phyloP scores from a whole-genome alignment of 2,888 invertebrate genomes.

The Harpalus rufipes region DNA sequence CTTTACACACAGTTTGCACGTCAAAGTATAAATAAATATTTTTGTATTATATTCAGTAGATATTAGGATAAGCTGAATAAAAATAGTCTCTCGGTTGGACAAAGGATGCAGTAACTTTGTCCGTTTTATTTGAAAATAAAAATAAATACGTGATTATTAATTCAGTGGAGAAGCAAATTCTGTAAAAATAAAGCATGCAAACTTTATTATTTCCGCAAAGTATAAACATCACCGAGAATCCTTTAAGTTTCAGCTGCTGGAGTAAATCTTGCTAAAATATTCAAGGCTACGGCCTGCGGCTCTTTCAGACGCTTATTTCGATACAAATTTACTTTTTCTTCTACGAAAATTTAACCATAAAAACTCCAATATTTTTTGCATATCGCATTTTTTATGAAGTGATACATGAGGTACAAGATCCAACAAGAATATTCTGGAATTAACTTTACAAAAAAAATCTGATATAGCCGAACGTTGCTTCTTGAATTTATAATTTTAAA shows the following conservation, averaged over 20 bases:
- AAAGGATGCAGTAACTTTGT: no score
- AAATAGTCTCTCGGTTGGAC: no score
- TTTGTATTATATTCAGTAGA: no score
- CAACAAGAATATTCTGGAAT: neutral
- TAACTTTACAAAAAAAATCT: neutral
- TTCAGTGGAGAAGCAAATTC: neutral
- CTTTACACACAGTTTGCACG: no score
- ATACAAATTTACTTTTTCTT: conserved; percentile 11
- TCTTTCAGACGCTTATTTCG: conserved; percentile 10
- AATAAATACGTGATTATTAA: conserved; percentile 3
- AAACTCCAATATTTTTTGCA: conserved; percentile 10
- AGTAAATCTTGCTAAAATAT: conserved; percentile 41
- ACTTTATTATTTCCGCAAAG: conserved; percentile 32
- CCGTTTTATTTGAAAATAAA: no score
- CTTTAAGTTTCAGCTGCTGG: conserved; percentile 25
- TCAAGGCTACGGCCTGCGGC: conserved; percentile 20
- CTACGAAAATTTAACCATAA: neutral
- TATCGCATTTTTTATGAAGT: neutral
- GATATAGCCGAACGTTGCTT: no score
- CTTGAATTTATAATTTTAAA: no score
- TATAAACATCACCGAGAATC: conserved; percentile 6
- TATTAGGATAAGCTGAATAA: no score
- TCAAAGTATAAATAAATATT: no score
- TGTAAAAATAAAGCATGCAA: conserved; percentile 28
- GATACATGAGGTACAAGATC: neutral